Base-by-base conservation (phyloP, 2,888 invertebrate genomes). In the Xylota sylvarum region DNA sequence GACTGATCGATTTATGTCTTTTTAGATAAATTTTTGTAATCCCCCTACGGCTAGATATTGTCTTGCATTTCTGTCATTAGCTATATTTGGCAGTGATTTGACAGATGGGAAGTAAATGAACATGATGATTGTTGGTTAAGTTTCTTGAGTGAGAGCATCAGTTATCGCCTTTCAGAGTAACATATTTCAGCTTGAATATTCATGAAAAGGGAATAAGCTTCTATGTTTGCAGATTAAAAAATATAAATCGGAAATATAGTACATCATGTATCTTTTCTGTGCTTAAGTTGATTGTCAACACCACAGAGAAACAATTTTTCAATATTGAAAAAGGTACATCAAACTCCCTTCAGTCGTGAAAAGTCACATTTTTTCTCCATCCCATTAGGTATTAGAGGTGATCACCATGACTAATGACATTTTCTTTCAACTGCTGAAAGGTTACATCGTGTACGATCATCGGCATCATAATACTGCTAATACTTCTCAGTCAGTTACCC, bases 1-100 rank as follows among this genome's bases (percentile, higher is more conserved):
- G 14, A 55, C 43, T 74, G 74, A 74, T 74, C 74, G 73, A 74
- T 74, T 74, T 50, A 52, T 64, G 62, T 74, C 73, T 74, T 64
- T 74, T 74, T 52, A 64, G 12, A 12, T 43, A 43, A 4, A n/a
- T 14, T 43, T 14, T 43, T 43, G n/a, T 19, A 10, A n/a, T 64
- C 55, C 62, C 52, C 73, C 62, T 43, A 5, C 4, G 55, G 62
- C 43, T 32, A 17, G 4, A 43, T 40, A 32, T 46, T n/a, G 17
- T 10, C 5, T 50, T 23, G 50, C 23, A 50, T 10, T 12, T 17
- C 10, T 50, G 23, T 50, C 19, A 50, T 23, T 23, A 43, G 14
- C 43, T 43, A 14, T 43, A 14, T 43, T 43, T 43, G 43, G 43
- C 43, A 43, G 43, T 43, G 43, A 43, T 6, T 43, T 43, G 43